Conservation (phyloP, 2,797 vertebrate species). For the Selene dorsalis region DNA sequence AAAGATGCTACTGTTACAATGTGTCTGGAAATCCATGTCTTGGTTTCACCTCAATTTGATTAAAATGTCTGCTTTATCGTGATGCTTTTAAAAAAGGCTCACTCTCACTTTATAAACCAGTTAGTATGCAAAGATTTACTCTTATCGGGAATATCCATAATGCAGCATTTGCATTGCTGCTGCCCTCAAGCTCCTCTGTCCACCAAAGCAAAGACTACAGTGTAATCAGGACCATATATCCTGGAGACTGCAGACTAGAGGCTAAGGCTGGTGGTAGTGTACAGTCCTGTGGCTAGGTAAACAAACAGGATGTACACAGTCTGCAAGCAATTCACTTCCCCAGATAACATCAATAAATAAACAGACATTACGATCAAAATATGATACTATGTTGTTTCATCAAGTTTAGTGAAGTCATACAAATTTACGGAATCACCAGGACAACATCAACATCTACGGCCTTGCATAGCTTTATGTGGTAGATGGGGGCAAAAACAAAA, state of each 20-base stretch:
- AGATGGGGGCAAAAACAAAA: constrained; percentile 4
- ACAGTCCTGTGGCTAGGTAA: constrained; percentile 3
- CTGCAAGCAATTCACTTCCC: constrained; percentile 60
- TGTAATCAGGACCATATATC: constrained; percentile 58
- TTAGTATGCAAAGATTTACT: constrained; percentile 9
- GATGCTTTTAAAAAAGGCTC: constrained; percentile 3
- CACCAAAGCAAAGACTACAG: constrained; percentile 9
- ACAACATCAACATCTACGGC: constrained; percentile 27
- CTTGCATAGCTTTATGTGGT: not conserved
- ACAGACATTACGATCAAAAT: constrained; percentile 51
- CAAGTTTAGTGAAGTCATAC: constrained; percentile 42
- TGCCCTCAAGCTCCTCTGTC: constrained; percentile 24
- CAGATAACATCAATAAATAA: constrained; percentile 65
- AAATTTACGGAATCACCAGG: constrained; percentile 44
- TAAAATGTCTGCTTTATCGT: constrained; percentile 9
- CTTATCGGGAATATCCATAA: constrained; percentile 29
- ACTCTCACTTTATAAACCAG: constrained; percentile 5
- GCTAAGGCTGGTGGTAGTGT: constrained; percentile 1
- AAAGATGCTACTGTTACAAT: constrained; percentile 11
- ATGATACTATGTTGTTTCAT: constrained; percentile 27
- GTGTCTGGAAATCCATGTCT: constrained; percentile 15
- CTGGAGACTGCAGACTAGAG: constrained; percentile 34
- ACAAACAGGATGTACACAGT: constrained; percentile 35
- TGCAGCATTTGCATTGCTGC: constrained; percentile 14
- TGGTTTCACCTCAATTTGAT: not conserved